Evolutionary conservation across 1,140 invertebrate species (phyloP), one percentile per base, ranked within the genome.

Genomic region (Phymastichus coffea): DNA sequence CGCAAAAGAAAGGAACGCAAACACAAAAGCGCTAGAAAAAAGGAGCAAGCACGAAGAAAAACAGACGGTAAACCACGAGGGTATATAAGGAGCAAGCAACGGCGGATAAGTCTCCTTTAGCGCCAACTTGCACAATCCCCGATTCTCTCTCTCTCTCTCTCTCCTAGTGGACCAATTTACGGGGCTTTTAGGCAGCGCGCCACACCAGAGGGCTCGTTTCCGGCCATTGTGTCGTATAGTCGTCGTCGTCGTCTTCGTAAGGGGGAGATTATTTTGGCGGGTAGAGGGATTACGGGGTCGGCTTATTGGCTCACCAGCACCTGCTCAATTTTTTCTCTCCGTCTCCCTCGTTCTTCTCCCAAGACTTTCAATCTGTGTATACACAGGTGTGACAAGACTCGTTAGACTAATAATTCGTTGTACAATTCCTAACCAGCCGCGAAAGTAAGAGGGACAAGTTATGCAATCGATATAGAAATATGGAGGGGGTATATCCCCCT

Each of bases 151-250:
- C 59, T 58, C 43, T 60, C 63, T 59, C 60, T 59, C 62, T 64
- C 57, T 61, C 63, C 66, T 68, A 72, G 67, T 70, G 70, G 68
- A 74, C 70, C 72, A 76, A 79, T 78, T 77, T 76, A 75, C 70
- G 70, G 71, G 70, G 71, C 74, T 69, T 69, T 66, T 62, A 61
- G 66, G 64, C 58, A 20, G 57, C 60, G 67, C 54, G 67, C 61
- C 65, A 47, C 63, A 65, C 66, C 73, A 66, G 64, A 73, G 71
- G 70, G 71, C 64, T 74, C 71, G 71, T 70, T 70, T 72, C 70
- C 58, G 63, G 62, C 71, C 70, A 73, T 77, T 76, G 74, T 77
- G 70, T 66, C 46, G 46, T 33, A 33, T 12, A 7, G 6, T 63
- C 57, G 61, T 64, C 58, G 59, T 61, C 54, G n/a, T n/a, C n/a